Percentiles rank a stretch among this genome's conserved stretches.
Evolutionary conservation across 1,140 invertebrate species (phyloP).

Genomic region (Phymorhynchus buccinoides): DNA sequence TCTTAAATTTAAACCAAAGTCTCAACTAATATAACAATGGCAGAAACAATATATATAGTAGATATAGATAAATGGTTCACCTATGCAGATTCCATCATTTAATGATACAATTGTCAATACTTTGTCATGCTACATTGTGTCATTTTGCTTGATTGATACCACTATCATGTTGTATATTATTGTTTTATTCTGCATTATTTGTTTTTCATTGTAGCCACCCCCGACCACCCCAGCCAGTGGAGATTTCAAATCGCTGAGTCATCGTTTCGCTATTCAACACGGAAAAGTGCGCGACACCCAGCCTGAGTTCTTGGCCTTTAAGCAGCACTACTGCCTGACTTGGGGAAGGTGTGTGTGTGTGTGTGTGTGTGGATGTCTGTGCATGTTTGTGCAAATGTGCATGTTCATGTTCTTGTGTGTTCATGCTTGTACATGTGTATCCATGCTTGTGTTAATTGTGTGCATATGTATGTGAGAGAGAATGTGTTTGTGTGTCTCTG

Average conservation of each 20-base stretch:
- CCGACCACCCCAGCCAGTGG: slow-evolving; percentile 70
- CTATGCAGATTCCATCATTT: background rate
- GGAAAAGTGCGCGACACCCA: slow-evolving; percentile 65
- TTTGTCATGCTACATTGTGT: no score
- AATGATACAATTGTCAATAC: background rate
- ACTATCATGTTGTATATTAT: background rate
- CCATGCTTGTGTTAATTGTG: background rate
- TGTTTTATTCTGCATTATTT: background rate
- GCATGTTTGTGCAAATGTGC: slow-evolving; percentile 10
- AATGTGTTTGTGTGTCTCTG: background rate
- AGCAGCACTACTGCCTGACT: slow-evolving; percentile 70
- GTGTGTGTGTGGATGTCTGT: slow-evolving; percentile 9
- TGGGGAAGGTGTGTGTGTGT: slow-evolving; percentile 68
- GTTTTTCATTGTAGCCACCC: slow-evolving; percentile 63
- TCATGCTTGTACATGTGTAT: background rate
- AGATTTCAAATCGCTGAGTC: slow-evolving; percentile 61
- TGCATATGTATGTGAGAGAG: background rate
- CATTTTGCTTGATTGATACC: background rate
- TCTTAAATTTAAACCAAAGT: background rate
- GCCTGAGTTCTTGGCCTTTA: slow-evolving; percentile 70
- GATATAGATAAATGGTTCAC: no score
- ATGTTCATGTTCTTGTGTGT: background rate
- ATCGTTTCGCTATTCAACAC: slow-evolving; percentile 71
- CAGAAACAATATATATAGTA: background rate
- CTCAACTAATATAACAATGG: background rate